Percentiles rank a stretch among this genome's conserved stretches.
Conservation (phyloP, 2,797 vertebrate species). For the Simalia tracyae region DNA sequence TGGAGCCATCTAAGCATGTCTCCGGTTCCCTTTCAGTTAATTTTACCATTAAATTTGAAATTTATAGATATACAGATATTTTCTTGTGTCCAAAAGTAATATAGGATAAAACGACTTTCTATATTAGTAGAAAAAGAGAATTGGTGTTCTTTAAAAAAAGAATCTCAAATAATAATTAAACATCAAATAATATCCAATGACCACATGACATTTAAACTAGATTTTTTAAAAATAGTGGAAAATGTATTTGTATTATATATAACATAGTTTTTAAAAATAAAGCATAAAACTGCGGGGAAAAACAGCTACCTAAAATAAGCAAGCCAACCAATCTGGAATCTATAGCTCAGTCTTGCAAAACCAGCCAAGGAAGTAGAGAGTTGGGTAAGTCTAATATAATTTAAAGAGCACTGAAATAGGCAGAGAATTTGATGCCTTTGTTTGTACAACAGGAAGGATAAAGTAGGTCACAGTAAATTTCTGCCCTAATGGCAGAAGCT, state of each 20-base stretch:
- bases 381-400: neutral
- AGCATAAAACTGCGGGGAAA: neutral
- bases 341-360: neutral
- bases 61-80: neutral
- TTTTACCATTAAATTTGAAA: neutral
- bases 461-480: neutral
- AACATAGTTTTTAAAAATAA: neutral
- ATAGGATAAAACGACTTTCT: neutral
- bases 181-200: neutral
- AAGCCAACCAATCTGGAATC: neutral
- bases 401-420: neutral
- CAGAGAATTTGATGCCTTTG: neutral
- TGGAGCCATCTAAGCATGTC: too few relatives aligned
- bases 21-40: too few relatives aligned
- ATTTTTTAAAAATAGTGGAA: neutral
- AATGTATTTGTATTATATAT: neutral
- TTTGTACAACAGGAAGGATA: neutral
- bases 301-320: neutral
- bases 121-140: neutral
- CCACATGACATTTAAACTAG: neutral
- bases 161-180: slow-evolving; percentile 6
- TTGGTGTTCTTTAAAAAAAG: neutral
- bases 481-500: neutral
- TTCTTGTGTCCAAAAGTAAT: neutral
- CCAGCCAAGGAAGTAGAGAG: neutral